Evolutionary conservation across 2,797 vertebrate genomes (phyloP).

Genomic region (Chaunax sp.): DNA sequence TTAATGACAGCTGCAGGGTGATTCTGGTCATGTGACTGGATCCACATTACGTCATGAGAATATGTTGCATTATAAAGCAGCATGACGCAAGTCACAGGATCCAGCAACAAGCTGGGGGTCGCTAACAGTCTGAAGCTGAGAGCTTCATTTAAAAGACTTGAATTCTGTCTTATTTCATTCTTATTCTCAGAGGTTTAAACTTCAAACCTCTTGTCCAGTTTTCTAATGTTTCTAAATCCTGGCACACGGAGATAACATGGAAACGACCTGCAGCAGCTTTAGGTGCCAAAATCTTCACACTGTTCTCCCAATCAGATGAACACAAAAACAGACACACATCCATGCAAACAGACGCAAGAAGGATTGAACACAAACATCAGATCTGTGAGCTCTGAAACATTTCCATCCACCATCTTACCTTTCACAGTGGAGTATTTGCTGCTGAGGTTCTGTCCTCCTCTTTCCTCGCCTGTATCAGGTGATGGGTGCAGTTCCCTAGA

Average conservation of each 20-base stretch:
- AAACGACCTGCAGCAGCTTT: background rate
- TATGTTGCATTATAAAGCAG: background rate
- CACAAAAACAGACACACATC: background rate
- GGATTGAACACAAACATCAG: background rate
- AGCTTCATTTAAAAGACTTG: background rate
- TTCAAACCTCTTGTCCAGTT: background rate
- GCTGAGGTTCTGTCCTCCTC: constrained; percentile 7
- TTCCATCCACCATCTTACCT: constrained; percentile 47
- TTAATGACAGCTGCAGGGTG: background rate
- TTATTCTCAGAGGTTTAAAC: background rate
- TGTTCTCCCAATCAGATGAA: background rate
- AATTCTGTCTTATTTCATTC: background rate
- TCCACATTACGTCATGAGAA: background rate
- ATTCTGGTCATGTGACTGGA: background rate
- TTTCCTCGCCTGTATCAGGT: constrained; percentile 11
- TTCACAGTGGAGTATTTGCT: constrained; percentile 21
- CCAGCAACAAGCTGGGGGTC: constrained; percentile 3
- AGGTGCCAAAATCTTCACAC: background rate
- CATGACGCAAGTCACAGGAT: constrained; percentile 5
- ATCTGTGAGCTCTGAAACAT: background rate
- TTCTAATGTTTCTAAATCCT: background rate
- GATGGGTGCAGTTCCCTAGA: constrained; percentile 38
- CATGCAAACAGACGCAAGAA: background rate
- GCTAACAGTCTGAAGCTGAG: background rate
- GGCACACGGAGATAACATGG: background rate